Evolutionary conservation across 2,113 vertebrate genomes (phyloP).

Genomic region (Odontophorus gujanensis): DNA sequence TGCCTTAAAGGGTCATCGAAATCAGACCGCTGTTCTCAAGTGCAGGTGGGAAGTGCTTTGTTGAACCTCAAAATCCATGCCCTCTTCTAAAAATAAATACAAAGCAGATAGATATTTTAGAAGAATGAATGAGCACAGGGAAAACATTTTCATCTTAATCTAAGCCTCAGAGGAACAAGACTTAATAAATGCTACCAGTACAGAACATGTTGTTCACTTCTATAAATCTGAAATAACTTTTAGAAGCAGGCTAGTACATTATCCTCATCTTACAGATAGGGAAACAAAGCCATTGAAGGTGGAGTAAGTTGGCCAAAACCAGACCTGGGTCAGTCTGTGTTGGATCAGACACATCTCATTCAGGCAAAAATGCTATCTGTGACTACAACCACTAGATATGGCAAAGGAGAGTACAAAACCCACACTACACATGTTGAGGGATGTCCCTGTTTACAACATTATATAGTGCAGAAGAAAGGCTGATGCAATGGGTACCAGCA

Average conservation of each 20-base stretch:
- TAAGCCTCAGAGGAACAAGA: neutral
- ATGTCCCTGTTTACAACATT: neutral
- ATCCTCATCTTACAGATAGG: neutral
- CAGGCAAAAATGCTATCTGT: neutral
- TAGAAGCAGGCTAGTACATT: neutral
- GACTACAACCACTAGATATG: neutral
- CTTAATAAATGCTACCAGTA: neutral
- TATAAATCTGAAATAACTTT: neutral
- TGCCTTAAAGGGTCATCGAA: neutral
- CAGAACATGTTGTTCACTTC: neutral
- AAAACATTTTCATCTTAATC: neutral
- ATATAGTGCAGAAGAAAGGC: neutral
- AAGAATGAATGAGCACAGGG: neutral
- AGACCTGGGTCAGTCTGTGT: neutral
- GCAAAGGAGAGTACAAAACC: neutral
- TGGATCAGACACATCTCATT: neutral
- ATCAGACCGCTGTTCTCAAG: neutral
- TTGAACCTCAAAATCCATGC: neutral
- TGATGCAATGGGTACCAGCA: neutral
- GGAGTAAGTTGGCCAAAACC: neutral
- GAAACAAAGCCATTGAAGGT: neutral
- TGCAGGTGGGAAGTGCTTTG: neutral
- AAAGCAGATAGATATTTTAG: neutral
- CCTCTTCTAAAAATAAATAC: conserved; percentile 25
- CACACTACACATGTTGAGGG: neutral